Evolutionary conservation across 1,140 invertebrate genomes (phyloP), one percentile per base, ranked within the genome.

Genomic region (Conus betulinus): DNA sequence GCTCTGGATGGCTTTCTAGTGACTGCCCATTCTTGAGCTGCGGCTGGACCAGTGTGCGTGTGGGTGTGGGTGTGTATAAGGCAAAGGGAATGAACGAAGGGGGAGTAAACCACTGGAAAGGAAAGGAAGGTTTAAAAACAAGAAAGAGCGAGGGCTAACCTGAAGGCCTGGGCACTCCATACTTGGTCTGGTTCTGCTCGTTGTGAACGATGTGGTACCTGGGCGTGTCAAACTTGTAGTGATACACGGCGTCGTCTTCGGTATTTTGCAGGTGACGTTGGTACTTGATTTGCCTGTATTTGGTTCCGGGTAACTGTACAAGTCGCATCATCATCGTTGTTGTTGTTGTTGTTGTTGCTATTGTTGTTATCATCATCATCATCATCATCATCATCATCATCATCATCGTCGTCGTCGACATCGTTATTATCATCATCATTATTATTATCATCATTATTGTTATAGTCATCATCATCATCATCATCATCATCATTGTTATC

Each of bases 181-280:
- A 84, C 8, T 84, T 83, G 8, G 90, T 92, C 78, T 88, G 93
- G 5, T 57, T 25, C 5, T 88, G 81, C 3, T 90, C 57, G 89
- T 93, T 92, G 79, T 92, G 89, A 11, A 93, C 88, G 17, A 93
- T 57, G 55, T 91, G 90, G 85, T 92, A 91, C 51, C 90, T 93
- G 0, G 92, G 91, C 7, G 7, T 83, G 39, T 90, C 88, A 76
- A 91, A 91, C 87, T 91, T 90, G 74, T 81, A 91, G 57, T 90
- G 91, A 76, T 91, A 90, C 4, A 88, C 83, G 5, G 91, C 91
- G 13, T 93, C 87, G 79, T 84, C 57, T 71, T 92, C 91, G 10
- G 78, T 90, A 13, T 89, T 78, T 52, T 88, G 89, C 4, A 92
- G 67, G 23, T 74, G 71, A 8, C 71, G 71, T 74, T 74, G 3